phyloP scores from a whole-genome alignment of 37 sponge, comb jelly and placozoan species.

The Ephydatia muelleri region DNA sequence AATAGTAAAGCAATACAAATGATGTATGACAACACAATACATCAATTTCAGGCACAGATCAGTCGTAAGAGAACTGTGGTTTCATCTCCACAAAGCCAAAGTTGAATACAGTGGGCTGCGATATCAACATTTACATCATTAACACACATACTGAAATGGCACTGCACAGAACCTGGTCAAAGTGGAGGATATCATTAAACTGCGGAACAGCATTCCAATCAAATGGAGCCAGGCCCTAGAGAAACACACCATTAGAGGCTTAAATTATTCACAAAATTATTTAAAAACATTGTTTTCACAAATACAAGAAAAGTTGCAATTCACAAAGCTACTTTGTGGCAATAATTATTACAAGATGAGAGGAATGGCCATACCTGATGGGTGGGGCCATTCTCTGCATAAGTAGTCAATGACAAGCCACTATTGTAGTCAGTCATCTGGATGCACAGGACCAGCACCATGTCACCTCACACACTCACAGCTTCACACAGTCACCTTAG shows the following conservation, averaged over 20 bases:
- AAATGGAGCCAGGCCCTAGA: constrained; percentile 19
- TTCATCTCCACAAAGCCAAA: constrained; percentile 33
- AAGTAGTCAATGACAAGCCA: constrained; percentile 8
- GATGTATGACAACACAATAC: no score
- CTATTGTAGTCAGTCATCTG: constrained; percentile 58
- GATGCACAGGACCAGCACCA: not conserved
- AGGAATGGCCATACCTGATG: constrained; percentile 62
- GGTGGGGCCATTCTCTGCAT: constrained; percentile 51
- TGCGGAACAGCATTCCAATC: constrained; percentile 16
- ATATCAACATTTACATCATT: not conserved
- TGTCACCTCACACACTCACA: not conserved
- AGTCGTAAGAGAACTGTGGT: constrained; percentile 5
- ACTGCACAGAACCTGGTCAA: constrained; percentile 22
- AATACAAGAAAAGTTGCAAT: no score
- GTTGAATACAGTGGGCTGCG: constrained; percentile 38
- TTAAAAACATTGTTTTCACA: no score
- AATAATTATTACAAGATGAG: no score
- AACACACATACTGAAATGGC: not conserved
- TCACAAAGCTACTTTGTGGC: no score
- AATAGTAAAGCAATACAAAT: no score
- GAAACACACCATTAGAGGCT: no score
- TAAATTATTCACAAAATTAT: no score
- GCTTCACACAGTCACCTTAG: constrained; percentile 41
- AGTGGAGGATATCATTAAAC: constrained; percentile 34
- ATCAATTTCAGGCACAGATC: no score